Evolutionary conservation across 2,113 vertebrate genomes (phyloP), one percentile per base, ranked within the genome.

Genomic region (Scophthalmus maximus): DNA sequence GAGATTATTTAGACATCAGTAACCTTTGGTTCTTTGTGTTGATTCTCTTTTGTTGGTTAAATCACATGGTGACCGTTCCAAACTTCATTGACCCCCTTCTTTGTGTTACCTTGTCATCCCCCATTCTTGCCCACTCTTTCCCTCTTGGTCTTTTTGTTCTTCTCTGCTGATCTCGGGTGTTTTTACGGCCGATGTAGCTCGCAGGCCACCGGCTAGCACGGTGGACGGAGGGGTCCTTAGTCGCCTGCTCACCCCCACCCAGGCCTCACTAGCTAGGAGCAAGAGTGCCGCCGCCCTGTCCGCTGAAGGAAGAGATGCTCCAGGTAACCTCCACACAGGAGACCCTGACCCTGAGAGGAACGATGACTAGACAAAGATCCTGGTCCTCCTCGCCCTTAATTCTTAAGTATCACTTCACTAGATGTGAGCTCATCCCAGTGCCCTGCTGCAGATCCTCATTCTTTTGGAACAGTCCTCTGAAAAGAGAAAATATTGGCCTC

Each of bases 241-340:
- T 91, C 95, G 94, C 76, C 94, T 97, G 79, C 95, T 98, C 61
- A 91, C 93, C 79, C 96, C 96, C 84, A 97, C 96, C 83, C 95
- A 96, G 93, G 94, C 95, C 47, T 96, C 96, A 79, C 89, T 97
- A 94, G 96, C 96, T 94, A 96, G 95, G 93, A 98, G 95, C 92
- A 97, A 95, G 95, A 98, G 95, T 68, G 92, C 95, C 84, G 94
- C 94, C 67, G 86, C 93, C 76, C 93, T 98, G 47, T 95, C 95
- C 57, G 88, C 94, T 73, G 94, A 95, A 88, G 95, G 95, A 95
- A 93, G 93, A 83, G 91, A 95, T 81, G 84, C 85, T 83, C 83
- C 95, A 97, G 96, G 96, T 98, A 97, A 97, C 88, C 86, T 86
- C 78, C 75, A 29, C 57, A 42, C 78, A 76, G 74, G 80, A 88